phyloP scores from a whole-genome alignment of 2,797 vertebrate species.

The Crocidura indochinensis region DNA sequence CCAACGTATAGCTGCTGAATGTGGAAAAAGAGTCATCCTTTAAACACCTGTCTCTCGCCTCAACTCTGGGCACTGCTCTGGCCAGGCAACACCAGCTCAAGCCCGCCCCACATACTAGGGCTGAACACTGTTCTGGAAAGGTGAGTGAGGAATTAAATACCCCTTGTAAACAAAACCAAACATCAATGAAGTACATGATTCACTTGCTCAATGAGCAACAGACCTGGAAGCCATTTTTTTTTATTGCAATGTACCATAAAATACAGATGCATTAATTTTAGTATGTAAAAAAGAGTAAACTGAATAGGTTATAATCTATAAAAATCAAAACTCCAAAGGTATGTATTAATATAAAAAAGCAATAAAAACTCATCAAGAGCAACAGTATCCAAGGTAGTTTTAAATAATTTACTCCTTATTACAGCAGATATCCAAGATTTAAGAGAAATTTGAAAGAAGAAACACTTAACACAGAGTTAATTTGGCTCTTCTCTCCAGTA shows the following conservation, averaged over 20 bases:
- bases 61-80: not conserved
- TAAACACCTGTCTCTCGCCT: too few relatives aligned
- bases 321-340: slow-evolving; percentile 25
- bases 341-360: not conserved
- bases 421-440: not conserved
- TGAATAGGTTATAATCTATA: not conserved
- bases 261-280: not conserved
- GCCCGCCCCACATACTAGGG: not conserved
- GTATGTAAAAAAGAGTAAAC: not conserved
- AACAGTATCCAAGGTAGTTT: slow-evolving; percentile 20
- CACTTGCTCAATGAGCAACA: slow-evolving; percentile 6
- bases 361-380: not conserved
- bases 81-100: too few relatives aligned
- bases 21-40: not conserved
- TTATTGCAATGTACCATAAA: not conserved
- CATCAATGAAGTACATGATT: not conserved
- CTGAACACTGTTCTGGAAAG: not conserved
- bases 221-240: not conserved
- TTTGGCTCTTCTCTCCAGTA: not conserved
- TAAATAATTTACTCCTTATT: slow-evolving; percentile 6
- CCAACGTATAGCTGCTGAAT: slow-evolving; percentile 41
- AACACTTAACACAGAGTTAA: slow-evolving; percentile 35
- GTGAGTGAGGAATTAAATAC: not conserved
- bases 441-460: slow-evolving; percentile 35
- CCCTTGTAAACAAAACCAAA: slow-evolving; percentile 43